Evolutionary conservation across 2,113 vertebrate species (phyloP), one percentile per base, ranked within the genome.

Genomic region (Canis aureus): DNA sequence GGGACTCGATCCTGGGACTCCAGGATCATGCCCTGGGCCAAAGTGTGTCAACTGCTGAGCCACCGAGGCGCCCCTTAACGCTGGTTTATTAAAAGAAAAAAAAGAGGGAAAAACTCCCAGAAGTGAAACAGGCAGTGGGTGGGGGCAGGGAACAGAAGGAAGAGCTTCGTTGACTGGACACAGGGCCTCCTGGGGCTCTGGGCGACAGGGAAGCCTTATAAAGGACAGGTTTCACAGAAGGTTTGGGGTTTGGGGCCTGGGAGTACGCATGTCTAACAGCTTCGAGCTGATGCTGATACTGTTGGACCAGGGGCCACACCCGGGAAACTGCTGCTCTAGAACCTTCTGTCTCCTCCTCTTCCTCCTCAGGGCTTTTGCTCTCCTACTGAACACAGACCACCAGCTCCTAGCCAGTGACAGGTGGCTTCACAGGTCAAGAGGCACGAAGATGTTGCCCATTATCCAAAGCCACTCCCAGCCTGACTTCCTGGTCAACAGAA

Each of bases 131-230:
- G 60, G 76, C 20, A 11, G 11, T 5, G 38, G 62, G 84, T 23
- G 1, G 23, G 51, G 62, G 51, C 11, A 59, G 38, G 59, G 27
- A 64, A 89, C 3, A 19, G 3, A 16, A 59, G 84, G n/a, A 35
- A 25, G 2, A 25, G 38, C 4, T 0, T 32, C 0, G 5, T 1
- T 29, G n/a, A 32, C 22, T 0, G 9, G 81, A 62, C 81, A 6
- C 53, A 15, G 87, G 69, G 32, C 12, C 43, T n/a, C 29, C 64
- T 16, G 22, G 1, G 49, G 51, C n/a, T 59, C 0, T 19, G 19
- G 16, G 59, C 57, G 11, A 27, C 2, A 9, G 79, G 23, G 69
- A 35, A 17, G 4, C 20, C 43, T 73, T 43, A 17, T 64, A n/a
- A 64, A 82, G 62, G 32, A 22, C 0, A 25, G 79, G 53, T 25